Evolutionary conservation across 2,113 vertebrate genomes (phyloP), one percentile per base, ranked within the genome.

Genomic region (Myxocyprinus asiaticus): DNA sequence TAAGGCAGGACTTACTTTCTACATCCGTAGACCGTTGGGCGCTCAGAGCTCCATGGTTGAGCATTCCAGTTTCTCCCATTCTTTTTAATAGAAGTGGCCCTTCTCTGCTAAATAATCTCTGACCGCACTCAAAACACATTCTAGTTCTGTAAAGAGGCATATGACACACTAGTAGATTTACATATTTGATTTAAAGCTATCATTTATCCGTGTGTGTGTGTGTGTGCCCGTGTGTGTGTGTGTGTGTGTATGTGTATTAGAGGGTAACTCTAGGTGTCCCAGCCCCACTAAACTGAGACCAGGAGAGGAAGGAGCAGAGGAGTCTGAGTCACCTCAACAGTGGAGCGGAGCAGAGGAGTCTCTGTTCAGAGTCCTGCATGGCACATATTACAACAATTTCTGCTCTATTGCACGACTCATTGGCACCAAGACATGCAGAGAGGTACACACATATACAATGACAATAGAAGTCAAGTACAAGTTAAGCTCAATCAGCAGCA

Each of bases 341-440:
- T 99, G 98, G 97, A 96, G 94, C 0, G 96, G 96, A 9, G 97
- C 96, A 0, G 98, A 99, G 88, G 96, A 99, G 86, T 98, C 97
- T 0, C 96, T 98, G 6, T 99, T 99, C 86, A 94, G 98, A 0
- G 98, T 99, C 80, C 95, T 99, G 78, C 96, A 98, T 0, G 97
- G 98, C 78, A 99, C 98, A 8, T 99, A 98, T 86, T 98, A 96
- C 93, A 99, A 99, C 93, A 99, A 99, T 91, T 99, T 99, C 94
- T 99, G 98, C 85, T 98, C 96, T 3, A 99, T 99, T 2, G 95
- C 98, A 67, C 92, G 95, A 63, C 95, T 99, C 62, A 95, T 99
- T 79, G 95, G 96, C 33, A 97, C 96, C 22, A 99, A 99, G 90
- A 98, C 94, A 0, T 99, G 98, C 92, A 97, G 96, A 80, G 95